A percentile compares a stretch with the other conserved stretches of the same genome.
phyloP scores from a whole-genome alignment of 1,140 invertebrate species.

The Dinothrombium tinctorium region DNA sequence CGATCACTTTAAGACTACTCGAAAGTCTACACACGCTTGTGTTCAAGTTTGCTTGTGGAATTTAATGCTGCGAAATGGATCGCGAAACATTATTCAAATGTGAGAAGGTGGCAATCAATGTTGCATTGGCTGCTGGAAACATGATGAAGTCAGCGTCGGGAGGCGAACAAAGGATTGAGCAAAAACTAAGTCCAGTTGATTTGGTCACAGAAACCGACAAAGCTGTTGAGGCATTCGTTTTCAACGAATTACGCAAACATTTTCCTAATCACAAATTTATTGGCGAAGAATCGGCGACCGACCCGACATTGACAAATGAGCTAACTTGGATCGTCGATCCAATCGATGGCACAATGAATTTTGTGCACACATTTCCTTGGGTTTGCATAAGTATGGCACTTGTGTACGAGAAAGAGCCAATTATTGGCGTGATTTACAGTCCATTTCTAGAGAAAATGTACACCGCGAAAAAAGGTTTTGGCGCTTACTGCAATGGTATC shows the following conservation, averaged over 20 bases:
- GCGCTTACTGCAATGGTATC: slow-evolving; percentile 60
- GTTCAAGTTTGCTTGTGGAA: too few species aligned
- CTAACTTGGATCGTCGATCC: slow-evolving; percentile 97
- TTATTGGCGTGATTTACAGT: slow-evolving; percentile 69
- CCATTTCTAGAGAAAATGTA: slow-evolving; percentile 66
- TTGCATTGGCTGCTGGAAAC: slow-evolving; percentile 30
- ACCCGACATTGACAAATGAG: slow-evolving; percentile 42
- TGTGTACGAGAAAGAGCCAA: slow-evolving; percentile 37
- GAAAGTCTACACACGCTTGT: too few species aligned
- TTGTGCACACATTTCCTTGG: slow-evolving; percentile 18
- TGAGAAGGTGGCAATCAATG: slow-evolving; percentile 28
- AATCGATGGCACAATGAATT: slow-evolving; percentile 36
- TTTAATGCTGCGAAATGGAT: too few species aligned
- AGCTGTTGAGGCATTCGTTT: slow-evolving; percentile 64
- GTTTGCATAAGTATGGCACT: slow-evolving; percentile 27
- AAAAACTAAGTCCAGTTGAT: slow-evolving; percentile 66
- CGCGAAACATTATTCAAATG: slow-evolving; percentile 24
- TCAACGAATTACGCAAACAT: slow-evolving; percentile 40
- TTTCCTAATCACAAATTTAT: slow-evolving; percentile 86
- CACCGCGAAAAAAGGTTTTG: slow-evolving; percentile 54
- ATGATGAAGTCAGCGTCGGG: slow-evolving; percentile 39
- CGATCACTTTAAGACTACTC: too few species aligned
- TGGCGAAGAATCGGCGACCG: slow-evolving; percentile 78
- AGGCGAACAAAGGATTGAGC: slow-evolving; percentile 39
- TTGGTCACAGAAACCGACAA: slow-evolving; percentile 82